Conservation (phyloP, 2,888 invertebrate species). For the Rhingia campestris region DNA sequence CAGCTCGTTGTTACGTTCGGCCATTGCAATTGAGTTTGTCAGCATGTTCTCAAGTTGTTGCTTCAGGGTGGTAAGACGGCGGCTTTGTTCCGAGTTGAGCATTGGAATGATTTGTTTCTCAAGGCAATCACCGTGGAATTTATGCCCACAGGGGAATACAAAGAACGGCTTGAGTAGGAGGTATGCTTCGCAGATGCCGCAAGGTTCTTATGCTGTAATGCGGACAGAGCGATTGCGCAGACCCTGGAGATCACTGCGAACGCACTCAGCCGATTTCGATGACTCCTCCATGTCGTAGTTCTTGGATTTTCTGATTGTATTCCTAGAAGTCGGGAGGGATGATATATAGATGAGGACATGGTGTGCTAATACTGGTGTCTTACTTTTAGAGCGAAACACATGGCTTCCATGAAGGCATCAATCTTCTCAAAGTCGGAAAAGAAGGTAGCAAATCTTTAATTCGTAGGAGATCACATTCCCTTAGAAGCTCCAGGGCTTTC, state of each 20-base stretch:
- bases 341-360: neutral
- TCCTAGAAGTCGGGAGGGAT: constrained; percentile 84
- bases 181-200: constrained; percentile 91
- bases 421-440: constrained; percentile 99
- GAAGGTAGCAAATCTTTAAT: constrained; percentile 99
- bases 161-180: constrained; percentile 95
- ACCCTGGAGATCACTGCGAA: constrained; percentile 92
- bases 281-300: constrained; percentile 97
- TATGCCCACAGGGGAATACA: constrained; percentile 97
- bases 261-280: constrained; percentile 93
- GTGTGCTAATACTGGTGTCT: neutral
- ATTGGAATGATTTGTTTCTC: constrained; percentile 87
- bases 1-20: constrained; percentile 75
- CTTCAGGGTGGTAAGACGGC: constrained; percentile 78
- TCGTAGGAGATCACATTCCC: constrained; percentile 93
- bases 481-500: constrained; percentile 94
- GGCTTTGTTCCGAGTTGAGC: constrained; percentile 81
- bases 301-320: constrained; percentile 96
- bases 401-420: constrained; percentile 97
- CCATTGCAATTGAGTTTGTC: constrained; percentile 76
- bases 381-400: constrained; percentile 92
- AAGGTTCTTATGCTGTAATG: constrained; percentile 90
- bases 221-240: constrained; percentile 91
- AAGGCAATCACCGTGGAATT: constrained; percentile 97
- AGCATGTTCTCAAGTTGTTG: constrained; percentile 80